Evolutionary conservation across 2,888 invertebrate species (phyloP), one percentile per base, ranked within the genome.

Genomic region (Ariolimax columbianus): DNA sequence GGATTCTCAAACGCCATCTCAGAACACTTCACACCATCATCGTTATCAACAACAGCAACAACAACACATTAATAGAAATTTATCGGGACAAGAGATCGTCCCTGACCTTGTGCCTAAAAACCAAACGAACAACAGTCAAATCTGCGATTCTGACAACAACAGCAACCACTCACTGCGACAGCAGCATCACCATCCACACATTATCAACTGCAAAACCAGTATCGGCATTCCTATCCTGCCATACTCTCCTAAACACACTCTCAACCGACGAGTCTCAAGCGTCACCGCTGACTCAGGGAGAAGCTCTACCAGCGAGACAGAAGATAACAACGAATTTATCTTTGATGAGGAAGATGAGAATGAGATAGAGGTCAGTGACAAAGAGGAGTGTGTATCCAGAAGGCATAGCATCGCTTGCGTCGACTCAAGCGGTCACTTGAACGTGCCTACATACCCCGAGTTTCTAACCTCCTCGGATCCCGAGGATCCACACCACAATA

Each of bases 381-480:
- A 85, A 77, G 86, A 90, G 38, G 90, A 91, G 14, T 89, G 82
- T 43, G n/a, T 81, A 66, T 77, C 86, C n/a, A 86, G 91, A 47
- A 73, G 90, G 19, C 90, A 90, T 81, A 91, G 90, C 86, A 86
- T 91, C 30, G 89, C 90, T 23, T 89, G 91, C 55, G 88, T 90
- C 26, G 91, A 92, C 86, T 84, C 91, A 17, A 90, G 90, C 1
- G 91, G 92, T 14, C 91, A 91, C 87, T 88, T 92, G 26, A 85
- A 91, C 79, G 89, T 92, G 78, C 92, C 92, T 3, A 80, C 79
- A 6, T 85, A 81, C 38, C 85, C 77, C 0, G 75, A 79, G 19
- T 77, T 80, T 59, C 23, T 63, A 3, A 70, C 83, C 30, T 59
- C 82, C 26, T 47, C 47, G 26, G 83, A 63, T 17, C 30, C 75